phyloP scores from a whole-genome alignment of 2,888 invertebrate genomes.

The Ormyrus rosae region DNA sequence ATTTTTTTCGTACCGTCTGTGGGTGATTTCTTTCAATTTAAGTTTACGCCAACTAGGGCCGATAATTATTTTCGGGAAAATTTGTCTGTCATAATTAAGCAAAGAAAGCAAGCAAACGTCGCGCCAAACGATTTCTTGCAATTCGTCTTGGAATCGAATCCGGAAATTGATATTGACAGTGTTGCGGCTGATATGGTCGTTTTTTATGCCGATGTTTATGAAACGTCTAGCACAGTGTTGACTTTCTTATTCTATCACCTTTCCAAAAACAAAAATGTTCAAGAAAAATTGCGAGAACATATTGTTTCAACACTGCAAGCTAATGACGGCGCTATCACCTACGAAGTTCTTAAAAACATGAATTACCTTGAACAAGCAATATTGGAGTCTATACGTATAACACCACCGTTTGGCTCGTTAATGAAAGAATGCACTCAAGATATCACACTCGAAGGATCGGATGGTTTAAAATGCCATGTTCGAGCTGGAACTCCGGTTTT shows the following conservation, averaged over 20 bases:
- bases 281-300: slow-evolving; percentile 76
- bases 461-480: slow-evolving; percentile 60
- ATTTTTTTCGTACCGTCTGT: slow-evolving; percentile 57
- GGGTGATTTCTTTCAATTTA: slow-evolving; percentile 35
- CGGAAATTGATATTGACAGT: slow-evolving; percentile 12
- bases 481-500: slow-evolving; percentile 56
- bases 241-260: slow-evolving; percentile 76
- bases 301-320: slow-evolving; percentile 69
- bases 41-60: slow-evolving; percentile 57
- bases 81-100: slow-evolving; percentile 60
- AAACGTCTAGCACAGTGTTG: slow-evolving; percentile 77
- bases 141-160: slow-evolving; percentile 68
- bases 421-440: slow-evolving; percentile 58
- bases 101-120: slow-evolving; percentile 61
- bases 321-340: slow-evolving; percentile 67
- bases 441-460: slow-evolving; percentile 58
- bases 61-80: slow-evolving; percentile 63
- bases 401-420: slow-evolving; percentile 47
- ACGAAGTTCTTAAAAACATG: slow-evolving; percentile 77
- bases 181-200: slow-evolving; percentile 72
- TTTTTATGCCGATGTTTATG: slow-evolving; percentile 78
- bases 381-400: slow-evolving; percentile 59
- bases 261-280: slow-evolving; percentile 74
- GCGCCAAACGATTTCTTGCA: slow-evolving; percentile 76
- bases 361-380: slow-evolving; percentile 77